Percentiles rank a stretch among this genome's conserved stretches.
Evolutionary conservation across 2,113 vertebrate species (phyloP).

Genomic region (Bungarus multicinctus): DNA sequence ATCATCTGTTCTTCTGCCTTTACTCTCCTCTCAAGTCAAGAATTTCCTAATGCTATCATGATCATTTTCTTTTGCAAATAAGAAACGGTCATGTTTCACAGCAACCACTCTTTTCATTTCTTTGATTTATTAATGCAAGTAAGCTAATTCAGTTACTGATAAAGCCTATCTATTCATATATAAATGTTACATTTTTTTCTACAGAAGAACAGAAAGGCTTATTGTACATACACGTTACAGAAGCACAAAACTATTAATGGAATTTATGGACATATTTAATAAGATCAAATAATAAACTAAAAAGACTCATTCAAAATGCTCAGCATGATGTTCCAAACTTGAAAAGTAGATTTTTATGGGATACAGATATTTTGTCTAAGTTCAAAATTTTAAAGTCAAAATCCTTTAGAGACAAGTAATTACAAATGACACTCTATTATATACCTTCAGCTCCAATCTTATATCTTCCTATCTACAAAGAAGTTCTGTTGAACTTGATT

Average conservation of each 20-base stretch:
- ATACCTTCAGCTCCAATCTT: background rate
- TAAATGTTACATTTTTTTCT: background rate
- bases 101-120: slow-evolving; percentile 82
- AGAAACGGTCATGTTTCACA: slow-evolving; percentile 84
- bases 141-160: slow-evolving; percentile 87
- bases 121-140: slow-evolving; percentile 77
- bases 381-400: slow-evolving; percentile 37
- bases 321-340: background rate
- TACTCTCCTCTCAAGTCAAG: slow-evolving; percentile 87
- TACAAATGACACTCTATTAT: slow-evolving; percentile 34
- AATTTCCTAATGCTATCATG: slow-evolving; percentile 87
- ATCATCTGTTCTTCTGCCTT: slow-evolving; percentile 85
- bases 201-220: slow-evolving; percentile 3
- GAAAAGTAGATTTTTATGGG: background rate
- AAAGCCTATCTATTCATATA: slow-evolving; percentile 64
- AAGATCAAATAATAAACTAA: slow-evolving; percentile 39
- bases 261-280: slow-evolving; percentile 17
- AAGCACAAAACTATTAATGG: slow-evolving; percentile 45
- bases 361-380: slow-evolving; percentile 21
- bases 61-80: slow-evolving; percentile 79
- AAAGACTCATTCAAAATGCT: background rate
- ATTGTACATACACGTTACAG: slow-evolving; percentile 44
- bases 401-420: background rate
- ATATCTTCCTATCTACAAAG: no score
- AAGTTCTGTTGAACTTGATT: background rate